Evolutionary conservation across 2,888 invertebrate genomes (phyloP).

Genomic region (Scrobipalpa costella): DNA sequence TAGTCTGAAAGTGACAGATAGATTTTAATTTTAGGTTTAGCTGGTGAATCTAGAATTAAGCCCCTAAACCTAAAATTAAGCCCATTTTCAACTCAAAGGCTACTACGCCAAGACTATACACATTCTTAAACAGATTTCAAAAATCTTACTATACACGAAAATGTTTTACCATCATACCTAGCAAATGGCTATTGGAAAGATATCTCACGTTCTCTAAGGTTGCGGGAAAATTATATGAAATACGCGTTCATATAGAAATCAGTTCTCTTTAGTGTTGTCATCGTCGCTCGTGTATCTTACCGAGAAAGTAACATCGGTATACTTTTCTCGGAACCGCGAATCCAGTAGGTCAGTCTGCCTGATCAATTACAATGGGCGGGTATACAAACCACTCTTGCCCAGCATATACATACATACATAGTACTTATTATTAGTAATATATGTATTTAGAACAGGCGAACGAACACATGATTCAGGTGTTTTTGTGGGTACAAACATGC

Average conservation of each 20-base stretch:
- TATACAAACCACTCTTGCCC: not conserved
- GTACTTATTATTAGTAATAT: not conserved
- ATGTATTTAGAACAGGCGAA: conserved; percentile 3
- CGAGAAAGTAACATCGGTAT: conserved; percentile 49
- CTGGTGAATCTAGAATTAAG: too few species aligned
- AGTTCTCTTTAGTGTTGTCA: not conserved
- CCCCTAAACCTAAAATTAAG: too few species aligned
- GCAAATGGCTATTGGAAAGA: too few species aligned
- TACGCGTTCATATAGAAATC: not conserved
- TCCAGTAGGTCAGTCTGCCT: conserved; percentile 14
- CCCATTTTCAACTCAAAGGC: too few species aligned
- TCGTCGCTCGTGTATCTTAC: conserved; percentile 32
- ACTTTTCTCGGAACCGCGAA: conserved; percentile 26
- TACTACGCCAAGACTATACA: too few species aligned
- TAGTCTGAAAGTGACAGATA: too few species aligned
- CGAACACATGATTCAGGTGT: not conserved
- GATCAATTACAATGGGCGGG: conserved; percentile 6
- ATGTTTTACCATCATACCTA: too few species aligned
- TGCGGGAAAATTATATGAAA: not conserved
- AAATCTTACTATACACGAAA: too few species aligned
- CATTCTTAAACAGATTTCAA: too few species aligned
- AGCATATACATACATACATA: not conserved
- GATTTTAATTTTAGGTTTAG: too few species aligned
- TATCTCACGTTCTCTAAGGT: not conserved
- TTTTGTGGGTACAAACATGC: not conserved